Evolutionary conservation across 2,888 invertebrate species (phyloP), one percentile per base, ranked within the genome.

Genomic region (Agrotis exclamationis): DNA sequence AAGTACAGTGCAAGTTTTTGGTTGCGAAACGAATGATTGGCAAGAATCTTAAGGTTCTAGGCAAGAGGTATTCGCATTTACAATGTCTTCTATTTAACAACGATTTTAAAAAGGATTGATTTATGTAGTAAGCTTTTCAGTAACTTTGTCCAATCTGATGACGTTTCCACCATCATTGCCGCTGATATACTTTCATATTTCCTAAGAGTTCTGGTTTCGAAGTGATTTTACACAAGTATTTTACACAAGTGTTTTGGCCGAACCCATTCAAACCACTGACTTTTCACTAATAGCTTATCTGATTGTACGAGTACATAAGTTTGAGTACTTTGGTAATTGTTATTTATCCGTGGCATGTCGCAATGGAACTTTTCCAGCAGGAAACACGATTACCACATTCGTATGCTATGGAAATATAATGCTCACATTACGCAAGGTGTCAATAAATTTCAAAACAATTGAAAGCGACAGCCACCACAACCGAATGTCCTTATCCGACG

Each of bases 381-480:
- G 70, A 83, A 70, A 73, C 71, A 45, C 18, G 63, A 72, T 82
- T 64, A 71, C 69, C 63, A 53, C 69, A 76, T 50, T 82, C 63
- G 51, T 62, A 79, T 69, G 67, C 67, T 63, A 70, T 83, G 83
- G 83, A 80, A 80, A 80, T 76, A 80, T 73, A 77, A 67, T 63
- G 60, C 58, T n/a, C 57, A 59, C 70, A 73, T 83, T 86, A 64
- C 82, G 77, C 65, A 82, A 80, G 66, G 68, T 63, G 77, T 68
- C 81, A 82, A 85, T 82, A 76, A 76, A 85, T 86, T 83, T 85
- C 79, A 82, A 85, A 82, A 86, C 83, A 86, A 85, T 86, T 80
- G 87, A 87, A 87, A 83, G 79, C 80, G 76, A 71, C 81, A 84
- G 57, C 74, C 72, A 75, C 73, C 70, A 80, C 80, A 80, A 75